phyloP scores from a whole-genome alignment of 2,888 invertebrate genomes.

The Tenthredo notha region DNA sequence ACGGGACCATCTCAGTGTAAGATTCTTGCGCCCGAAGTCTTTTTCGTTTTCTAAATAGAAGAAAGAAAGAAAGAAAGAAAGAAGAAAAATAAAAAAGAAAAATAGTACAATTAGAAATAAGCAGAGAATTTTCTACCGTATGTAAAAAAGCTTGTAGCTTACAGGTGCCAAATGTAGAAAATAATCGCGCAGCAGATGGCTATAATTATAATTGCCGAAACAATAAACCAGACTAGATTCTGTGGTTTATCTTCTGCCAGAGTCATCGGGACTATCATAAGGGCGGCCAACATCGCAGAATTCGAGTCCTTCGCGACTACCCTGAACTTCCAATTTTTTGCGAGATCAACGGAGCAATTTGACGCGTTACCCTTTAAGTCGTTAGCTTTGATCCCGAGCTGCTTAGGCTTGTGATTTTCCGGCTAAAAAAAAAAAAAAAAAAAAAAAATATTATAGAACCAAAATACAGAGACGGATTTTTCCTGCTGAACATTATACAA shows the following conservation, averaged over 20 bases:
- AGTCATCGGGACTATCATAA: neutral
- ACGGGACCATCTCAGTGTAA: neutral
- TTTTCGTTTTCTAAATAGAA: neutral
- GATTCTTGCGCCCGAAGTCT: neutral
- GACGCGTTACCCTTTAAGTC: neutral
- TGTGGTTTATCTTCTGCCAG: too few species aligned
- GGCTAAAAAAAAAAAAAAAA: too few species aligned
- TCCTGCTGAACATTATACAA: neutral
- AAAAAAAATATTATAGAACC: too few species aligned
- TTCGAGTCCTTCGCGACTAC: neutral
- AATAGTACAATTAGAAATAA: neutral
- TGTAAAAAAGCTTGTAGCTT: neutral
- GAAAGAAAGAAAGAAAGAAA: too few species aligned
- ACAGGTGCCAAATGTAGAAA: constrained; percentile 1
- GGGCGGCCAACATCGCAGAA: neutral
- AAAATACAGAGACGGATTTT: neutral
- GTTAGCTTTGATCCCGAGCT: neutral
- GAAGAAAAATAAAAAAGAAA: too few species aligned
- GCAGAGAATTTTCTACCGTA: neutral
- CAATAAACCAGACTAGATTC: constrained; percentile 3
- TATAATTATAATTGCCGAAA: neutral
- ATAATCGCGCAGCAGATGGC: too few species aligned
- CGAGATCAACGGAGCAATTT: neutral
- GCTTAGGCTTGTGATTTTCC: too few species aligned
- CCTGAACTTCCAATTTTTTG: neutral